These are phyloP conservation scores for Ephialtes manifestator DNA, from an alignment of 2,888 invertebrate species.

Conservation along the genomic window DNA sequence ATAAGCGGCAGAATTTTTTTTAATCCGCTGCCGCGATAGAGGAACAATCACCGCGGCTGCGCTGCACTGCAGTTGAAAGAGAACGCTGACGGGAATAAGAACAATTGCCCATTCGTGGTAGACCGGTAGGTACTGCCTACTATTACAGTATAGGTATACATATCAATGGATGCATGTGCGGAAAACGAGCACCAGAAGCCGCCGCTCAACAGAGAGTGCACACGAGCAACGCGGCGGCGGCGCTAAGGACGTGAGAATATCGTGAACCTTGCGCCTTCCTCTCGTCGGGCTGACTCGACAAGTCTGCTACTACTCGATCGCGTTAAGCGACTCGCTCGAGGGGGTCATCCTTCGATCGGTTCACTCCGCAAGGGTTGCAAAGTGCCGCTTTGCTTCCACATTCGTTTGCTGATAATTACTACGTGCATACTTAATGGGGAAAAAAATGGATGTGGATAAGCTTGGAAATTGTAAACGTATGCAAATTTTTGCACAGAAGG, in stretches of 20 bases:
- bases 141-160: slow-evolving; percentile 36
- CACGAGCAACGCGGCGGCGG: slow-evolving; percentile 37
- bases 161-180: slow-evolving; percentile 50
- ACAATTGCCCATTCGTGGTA: slow-evolving; percentile 70
- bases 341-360: slow-evolving; percentile 43
- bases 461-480: not conserved
- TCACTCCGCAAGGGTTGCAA: slow-evolving; percentile 16
- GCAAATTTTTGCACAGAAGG: not conserved
- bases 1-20: slow-evolving; percentile 40
- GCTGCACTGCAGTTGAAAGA: slow-evolving; percentile 41
- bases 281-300: slow-evolving; percentile 60
- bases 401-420: not conserved
- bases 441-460: not conserved
- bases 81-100: slow-evolving; percentile 69
- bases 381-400: slow-evolving; percentile 23
- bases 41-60: slow-evolving; percentile 49
- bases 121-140: slow-evolving; percentile 54
- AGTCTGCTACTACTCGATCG: slow-evolving; percentile 61
- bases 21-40: slow-evolving; percentile 23
- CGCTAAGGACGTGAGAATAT: slow-evolving; percentile 71
- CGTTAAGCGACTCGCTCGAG: slow-evolving; percentile 23
- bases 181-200: slow-evolving; percentile 64
- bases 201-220: slow-evolving; percentile 24
- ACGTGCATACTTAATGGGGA: not conserved
- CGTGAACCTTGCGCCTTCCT: slow-evolving; percentile 67